Evolutionary conservation across 2,888 invertebrate species (phyloP), one percentile per base, ranked within the genome.

Genomic region (Ecliptopera silaceata): DNA sequence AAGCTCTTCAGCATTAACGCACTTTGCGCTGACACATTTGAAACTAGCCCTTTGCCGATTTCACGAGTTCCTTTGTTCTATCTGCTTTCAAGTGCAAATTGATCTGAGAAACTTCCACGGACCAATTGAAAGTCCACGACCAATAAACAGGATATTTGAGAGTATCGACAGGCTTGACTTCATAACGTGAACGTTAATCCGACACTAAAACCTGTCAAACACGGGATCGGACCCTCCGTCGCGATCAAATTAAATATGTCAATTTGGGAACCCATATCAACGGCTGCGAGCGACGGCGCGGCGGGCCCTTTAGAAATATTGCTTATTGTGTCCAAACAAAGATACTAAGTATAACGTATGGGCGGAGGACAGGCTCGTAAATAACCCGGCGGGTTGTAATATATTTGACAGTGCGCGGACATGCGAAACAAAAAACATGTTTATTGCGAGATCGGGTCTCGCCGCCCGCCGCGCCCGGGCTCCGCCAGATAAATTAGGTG

Each of bases 261-360:
- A 91, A 91, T 91, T 91, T 85, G 85, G 86, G 85, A 82, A 91
- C 91, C 90, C 90, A 88, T 90, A 91, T 91, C 91, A 91, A 88
- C 89, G 89, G 91, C 90, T 90, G 91, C 88, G 83, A 82, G 82
- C 84, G 89, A 86, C 88, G 88, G 84, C 75, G 72, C 72, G 84
- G 82, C 85, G 74, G 82, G 81, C 85, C 88, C 88, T 88, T 88
- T 89, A 88, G 88, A 91, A 91, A 91, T 91, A 91, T 91, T 86
- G 88, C 90, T 90, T 89, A 91, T 91, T 90, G 91, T 91, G 91
- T 91, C 90, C 90, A 91, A 91, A 91, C 91, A 91, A 89, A 91
- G 91, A 90, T 91, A 90, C 89, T 88, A 89, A 91, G 90, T 89
- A 90, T 91, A 90, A 91, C 88, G 91, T 90, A 91, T 90, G 91